Evolutionary conservation across 2,888 invertebrate species (phyloP).

Genomic region (Arctia plantaginis): DNA sequence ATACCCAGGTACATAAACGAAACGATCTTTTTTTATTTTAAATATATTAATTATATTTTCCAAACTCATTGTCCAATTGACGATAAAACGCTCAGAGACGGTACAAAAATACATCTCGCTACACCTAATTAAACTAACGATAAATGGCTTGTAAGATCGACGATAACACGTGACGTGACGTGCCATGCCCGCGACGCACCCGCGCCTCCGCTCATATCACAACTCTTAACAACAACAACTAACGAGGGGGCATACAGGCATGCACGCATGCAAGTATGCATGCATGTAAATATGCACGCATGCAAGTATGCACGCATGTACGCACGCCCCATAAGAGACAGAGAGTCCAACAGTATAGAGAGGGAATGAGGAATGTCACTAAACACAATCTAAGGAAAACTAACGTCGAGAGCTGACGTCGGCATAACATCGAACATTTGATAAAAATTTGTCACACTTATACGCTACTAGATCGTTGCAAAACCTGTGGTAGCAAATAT

Average conservation of each 20-base stretch:
- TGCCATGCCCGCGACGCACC: constrained; percentile 63
- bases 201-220: constrained; percentile 64
- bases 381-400: constrained; percentile 64
- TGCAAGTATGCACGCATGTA: not conserved
- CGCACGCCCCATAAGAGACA: constrained; percentile 21
- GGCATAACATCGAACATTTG: constrained; percentile 72
- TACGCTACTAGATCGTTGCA: constrained; percentile 73
- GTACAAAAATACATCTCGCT: constrained; percentile 84
- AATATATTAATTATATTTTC: constrained; percentile 42
- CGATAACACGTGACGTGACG: constrained; percentile 33
- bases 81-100: constrained; percentile 66
- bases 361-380: constrained; percentile 44
- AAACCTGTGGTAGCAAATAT: constrained; percentile 82
- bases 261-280: not conserved
- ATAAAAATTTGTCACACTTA: constrained; percentile 72
- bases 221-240: constrained; percentile 19
- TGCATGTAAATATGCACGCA: not conserved
- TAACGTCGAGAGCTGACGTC: constrained; percentile 59
- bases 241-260: not conserved
- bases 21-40: constrained; percentile 55
- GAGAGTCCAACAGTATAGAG: constrained; percentile 39
- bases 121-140: constrained; percentile 77
- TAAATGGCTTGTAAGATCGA: constrained; percentile 41
- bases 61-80: constrained; percentile 70
- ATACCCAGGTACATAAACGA: constrained; percentile 75